Evolutionary conservation across 2,888 invertebrate genomes (phyloP).

Genomic region (Apotomis betuletana): DNA sequence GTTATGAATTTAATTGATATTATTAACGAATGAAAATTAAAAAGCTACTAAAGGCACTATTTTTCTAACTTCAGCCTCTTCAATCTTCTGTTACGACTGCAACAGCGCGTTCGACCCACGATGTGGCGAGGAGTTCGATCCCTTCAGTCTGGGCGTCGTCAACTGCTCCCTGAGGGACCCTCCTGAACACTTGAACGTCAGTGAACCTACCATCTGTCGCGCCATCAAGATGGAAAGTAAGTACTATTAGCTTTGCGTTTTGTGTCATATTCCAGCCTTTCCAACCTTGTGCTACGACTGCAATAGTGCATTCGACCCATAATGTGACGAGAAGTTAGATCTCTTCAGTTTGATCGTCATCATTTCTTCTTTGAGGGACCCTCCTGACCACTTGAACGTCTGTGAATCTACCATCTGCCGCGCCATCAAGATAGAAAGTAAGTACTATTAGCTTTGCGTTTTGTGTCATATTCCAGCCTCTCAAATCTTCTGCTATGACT

Average conservation of each 20-base stretch:
- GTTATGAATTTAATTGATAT: too few species aligned
- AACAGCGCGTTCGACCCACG: constrained; percentile 95
- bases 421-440: constrained; percentile 91
- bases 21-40: too few species aligned
- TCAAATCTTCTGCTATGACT: constrained; percentile 89
- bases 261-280: neutral
- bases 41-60: neutral
- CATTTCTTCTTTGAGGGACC: constrained; percentile 90
- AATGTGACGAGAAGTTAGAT: constrained; percentile 95
- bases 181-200: constrained; percentile 86
- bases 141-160: constrained; percentile 91
- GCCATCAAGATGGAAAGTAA: constrained; percentile 92
- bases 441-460: constrained; percentile 49
- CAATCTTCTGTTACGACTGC: constrained; percentile 93
- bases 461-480: neutral
- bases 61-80: constrained; percentile 72
- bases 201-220: constrained; percentile 89
- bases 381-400: constrained; percentile 86
- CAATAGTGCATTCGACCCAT: constrained; percentile 94
- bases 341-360: constrained; percentile 92
- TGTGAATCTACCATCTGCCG: constrained; percentile 89
- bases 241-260: constrained; percentile 45
- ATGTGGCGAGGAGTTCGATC: constrained; percentile 94
- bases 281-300: constrained; percentile 91
- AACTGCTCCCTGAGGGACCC: constrained; percentile 91